Percentiles rank a stretch among this genome's conserved stretches.
Evolutionary conservation across 1,140 invertebrate species (phyloP).

Genomic region (Caenorhabditis brenneri): DNA sequence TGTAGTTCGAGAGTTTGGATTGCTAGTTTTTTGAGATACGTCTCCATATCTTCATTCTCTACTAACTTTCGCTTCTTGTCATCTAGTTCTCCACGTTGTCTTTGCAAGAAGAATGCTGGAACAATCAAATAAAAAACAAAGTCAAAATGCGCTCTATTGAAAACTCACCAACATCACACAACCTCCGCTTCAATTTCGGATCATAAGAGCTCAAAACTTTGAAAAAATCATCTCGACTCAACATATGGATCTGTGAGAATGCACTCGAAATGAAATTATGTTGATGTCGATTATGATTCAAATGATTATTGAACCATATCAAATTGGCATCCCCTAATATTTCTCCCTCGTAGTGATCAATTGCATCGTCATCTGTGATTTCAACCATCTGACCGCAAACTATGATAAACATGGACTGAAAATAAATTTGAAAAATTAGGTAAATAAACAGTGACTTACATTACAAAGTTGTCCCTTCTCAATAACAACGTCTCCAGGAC

Average conservation of each 20-base stretch:
- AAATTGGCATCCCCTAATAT: conserved; percentile 10
- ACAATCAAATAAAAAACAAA: not conserved
- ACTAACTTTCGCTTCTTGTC: not conserved
- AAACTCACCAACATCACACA: conserved; percentile 12
- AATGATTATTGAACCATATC: conserved; percentile 34
- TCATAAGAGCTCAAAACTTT: conserved; percentile 28
- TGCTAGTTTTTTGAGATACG: conserved; percentile 1
- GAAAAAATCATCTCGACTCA: conserved; percentile 37
- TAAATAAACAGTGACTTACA: not conserved
- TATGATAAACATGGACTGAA: conserved; percentile 23
- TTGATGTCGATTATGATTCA: conserved; percentile 17
- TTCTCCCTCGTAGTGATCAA: conserved; percentile 27
- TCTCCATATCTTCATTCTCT: conserved; percentile 19
- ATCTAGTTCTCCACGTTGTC: conserved; percentile 11
- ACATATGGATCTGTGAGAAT: conserved; percentile 25
- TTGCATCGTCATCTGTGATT: not conserved
- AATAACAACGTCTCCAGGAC: conserved; percentile 24
- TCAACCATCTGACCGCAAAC: conserved; percentile 25
- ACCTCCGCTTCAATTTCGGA: conserved; percentile 4
- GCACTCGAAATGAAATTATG: conserved; percentile 12
- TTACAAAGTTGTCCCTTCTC: conserved; percentile 25
- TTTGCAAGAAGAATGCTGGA: not conserved
- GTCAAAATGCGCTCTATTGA: not conserved
- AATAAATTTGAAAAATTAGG: not conserved
- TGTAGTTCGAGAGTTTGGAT: conserved; percentile 12